Conservation (phyloP, 2,888 invertebrate genomes). For the Nasonovia ribisnigri region DNA sequence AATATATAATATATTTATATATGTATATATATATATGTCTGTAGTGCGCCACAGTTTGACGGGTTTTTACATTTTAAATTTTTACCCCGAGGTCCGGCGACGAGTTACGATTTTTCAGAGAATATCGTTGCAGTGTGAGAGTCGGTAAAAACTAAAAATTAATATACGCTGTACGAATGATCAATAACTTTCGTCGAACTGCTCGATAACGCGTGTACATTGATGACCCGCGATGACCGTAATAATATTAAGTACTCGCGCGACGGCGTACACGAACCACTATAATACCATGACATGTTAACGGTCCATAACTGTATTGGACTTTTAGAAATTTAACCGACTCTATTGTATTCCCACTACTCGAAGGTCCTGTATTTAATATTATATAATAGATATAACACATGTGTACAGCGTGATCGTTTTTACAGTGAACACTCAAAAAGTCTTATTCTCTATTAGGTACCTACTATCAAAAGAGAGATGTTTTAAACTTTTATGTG, state of each 20-base stretch:
- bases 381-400: background rate
- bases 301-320: background rate
- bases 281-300: background rate
- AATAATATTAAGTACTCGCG: background rate
- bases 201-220: background rate
- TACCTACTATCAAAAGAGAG: too few relatives aligned
- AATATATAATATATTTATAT: background rate
- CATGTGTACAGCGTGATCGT: background rate
- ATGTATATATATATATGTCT: too few relatives aligned
- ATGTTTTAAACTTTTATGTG: too few relatives aligned
- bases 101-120: constrained; percentile 1
- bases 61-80: background rate
- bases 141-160: background rate
- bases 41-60: background rate
- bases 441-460: too few relatives aligned
- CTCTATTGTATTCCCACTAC: background rate
- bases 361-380: background rate
- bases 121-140: background rate
- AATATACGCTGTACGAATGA: background rate
- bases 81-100: background rate
- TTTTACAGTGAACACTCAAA: background rate
- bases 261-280: background rate
- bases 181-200: constrained; percentile 6
- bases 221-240: constrained; percentile 5
- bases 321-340: background rate